Evolutionary conservation across 2,888 invertebrate species (phyloP), one percentile per base, ranked within the genome.

Genomic region (Zeuzera pyrina): DNA sequence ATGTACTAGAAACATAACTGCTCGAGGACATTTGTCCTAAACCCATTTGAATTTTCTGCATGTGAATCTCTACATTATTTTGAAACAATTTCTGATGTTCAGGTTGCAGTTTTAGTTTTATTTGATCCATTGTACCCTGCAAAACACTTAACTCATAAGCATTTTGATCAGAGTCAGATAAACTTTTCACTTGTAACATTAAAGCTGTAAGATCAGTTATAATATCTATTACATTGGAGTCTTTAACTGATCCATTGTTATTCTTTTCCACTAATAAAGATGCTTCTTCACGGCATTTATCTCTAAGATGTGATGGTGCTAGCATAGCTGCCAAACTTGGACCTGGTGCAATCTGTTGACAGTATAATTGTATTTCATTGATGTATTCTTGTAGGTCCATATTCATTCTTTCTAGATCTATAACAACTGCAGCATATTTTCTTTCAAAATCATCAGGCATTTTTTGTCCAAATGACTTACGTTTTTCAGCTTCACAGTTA

Each of bases 361-460:
- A 94, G 49, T 89, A 89, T 38, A 88, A 84, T 72, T 96, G 95
- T 31, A 97, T 92, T 54, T 92, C 91, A 57, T 91, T 91, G 30
- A 97, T 86, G 64, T 92, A 92, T 40, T 91, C 90, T 62, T 94
- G 91, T 42, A 98, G 86, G 61, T 96, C 94, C 48, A 88, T 87
- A 71, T 98, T 98, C 77, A 98, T 89, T 55, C 90, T 91, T 58
- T 97, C 97, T 49, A 98, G 86, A 43, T 96, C 94, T 33, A 97
- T 89, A 2, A 98, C 90, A 47, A 89, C 87, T 41, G 89, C 88
- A 8, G 97, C 97, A 81, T 98, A 98, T 55, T 91, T 90, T 47
- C 92, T 88, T 66, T 97, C 94, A 67, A 97, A 98, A 57, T 97
- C 96, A 39, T 92, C 89, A 3, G 92, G 88, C 52, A 94, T 87